phyloP scores from a whole-genome alignment of 2,113 vertebrate species.

The Nerophis ophidion region DNA sequence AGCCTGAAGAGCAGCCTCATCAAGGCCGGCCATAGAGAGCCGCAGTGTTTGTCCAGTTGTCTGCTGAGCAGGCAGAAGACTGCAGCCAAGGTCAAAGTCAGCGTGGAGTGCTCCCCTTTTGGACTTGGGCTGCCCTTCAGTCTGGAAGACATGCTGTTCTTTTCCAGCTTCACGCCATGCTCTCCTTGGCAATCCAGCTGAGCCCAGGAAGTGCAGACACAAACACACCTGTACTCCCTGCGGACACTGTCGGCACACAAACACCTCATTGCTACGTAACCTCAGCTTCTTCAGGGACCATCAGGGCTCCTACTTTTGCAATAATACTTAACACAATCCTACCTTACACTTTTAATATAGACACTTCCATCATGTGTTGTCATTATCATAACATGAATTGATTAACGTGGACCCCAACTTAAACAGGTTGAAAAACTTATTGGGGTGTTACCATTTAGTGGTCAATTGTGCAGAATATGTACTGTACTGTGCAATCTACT shows the following conservation, averaged over 20 bases:
- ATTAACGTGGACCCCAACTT: no score
- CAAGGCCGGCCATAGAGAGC: conserved; percentile 55
- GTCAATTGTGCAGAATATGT: no score
- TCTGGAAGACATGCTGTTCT: conserved; percentile 56
- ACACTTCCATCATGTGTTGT: no score
- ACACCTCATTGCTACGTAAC: conserved; percentile 53
- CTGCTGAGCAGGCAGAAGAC: conserved; percentile 64
- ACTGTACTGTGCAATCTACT: no score
- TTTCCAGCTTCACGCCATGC: conserved; percentile 19
- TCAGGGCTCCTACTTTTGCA: not conserved
- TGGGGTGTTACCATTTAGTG: no score
- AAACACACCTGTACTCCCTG: conserved; percentile 39
- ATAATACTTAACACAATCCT: no score
- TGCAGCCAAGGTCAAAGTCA: conserved; percentile 60
- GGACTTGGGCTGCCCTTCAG: conserved; percentile 50
- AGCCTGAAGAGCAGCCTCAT: conserved; percentile 61
- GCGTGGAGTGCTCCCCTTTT: conserved; percentile 58
- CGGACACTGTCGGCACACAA: conserved; percentile 36
- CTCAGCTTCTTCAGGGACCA: conserved; percentile 19
- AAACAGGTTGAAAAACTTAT: no score
- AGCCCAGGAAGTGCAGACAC: no score
- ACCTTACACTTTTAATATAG: no score
- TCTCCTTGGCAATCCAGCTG: conserved; percentile 13
- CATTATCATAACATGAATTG: no score
- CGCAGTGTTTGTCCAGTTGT: conserved; percentile 60